phyloP scores from a whole-genome alignment of 30 jellyfish, hydroid and myxozoan species.

The Pelagia noctiluca region DNA sequence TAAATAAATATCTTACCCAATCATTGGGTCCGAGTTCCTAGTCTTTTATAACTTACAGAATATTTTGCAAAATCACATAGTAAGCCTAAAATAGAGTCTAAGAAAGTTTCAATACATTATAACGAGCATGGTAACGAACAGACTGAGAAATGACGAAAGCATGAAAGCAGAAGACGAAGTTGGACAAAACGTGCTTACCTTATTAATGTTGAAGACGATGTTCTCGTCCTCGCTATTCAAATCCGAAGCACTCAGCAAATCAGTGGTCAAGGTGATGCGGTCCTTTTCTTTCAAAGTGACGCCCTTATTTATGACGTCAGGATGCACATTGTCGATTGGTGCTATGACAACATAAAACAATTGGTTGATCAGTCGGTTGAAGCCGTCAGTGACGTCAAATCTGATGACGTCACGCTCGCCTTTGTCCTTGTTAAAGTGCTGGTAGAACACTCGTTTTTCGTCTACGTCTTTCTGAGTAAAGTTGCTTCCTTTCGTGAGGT shows the following conservation, averaged over 20 bases:
- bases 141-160: no score
- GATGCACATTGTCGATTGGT: constrained; percentile 89
- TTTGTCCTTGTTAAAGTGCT: constrained; percentile 58
- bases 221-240: constrained; percentile 88
- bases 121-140: no score
- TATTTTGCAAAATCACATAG: no score
- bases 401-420: constrained; percentile 93
- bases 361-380: constrained; percentile 93
- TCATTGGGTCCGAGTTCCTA: no score
- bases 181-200: no score
- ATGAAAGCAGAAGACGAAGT: no score
- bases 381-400: constrained; percentile 94
- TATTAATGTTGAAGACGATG: constrained; percentile 78
- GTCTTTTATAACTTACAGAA: no score
- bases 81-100: no score
- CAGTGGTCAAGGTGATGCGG: constrained; percentile 89
- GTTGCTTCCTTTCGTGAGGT: constrained; percentile 80
- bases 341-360: constrained; percentile 80
- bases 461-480: constrained; percentile 88
- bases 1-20: no score
- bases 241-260: constrained; percentile 96
- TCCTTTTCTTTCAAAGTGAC: constrained; percentile 84
- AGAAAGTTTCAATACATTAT: no score
- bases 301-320: constrained; percentile 90
- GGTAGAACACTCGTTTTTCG: constrained; percentile 70